A percentile compares a stretch with the other conserved stretches of the same genome.
These are phyloP conservation scores for Actinia tenebrosa DNA, from an alignment of 64 coral and sea anemone genomes.

Conservation along the genomic window DNA sequence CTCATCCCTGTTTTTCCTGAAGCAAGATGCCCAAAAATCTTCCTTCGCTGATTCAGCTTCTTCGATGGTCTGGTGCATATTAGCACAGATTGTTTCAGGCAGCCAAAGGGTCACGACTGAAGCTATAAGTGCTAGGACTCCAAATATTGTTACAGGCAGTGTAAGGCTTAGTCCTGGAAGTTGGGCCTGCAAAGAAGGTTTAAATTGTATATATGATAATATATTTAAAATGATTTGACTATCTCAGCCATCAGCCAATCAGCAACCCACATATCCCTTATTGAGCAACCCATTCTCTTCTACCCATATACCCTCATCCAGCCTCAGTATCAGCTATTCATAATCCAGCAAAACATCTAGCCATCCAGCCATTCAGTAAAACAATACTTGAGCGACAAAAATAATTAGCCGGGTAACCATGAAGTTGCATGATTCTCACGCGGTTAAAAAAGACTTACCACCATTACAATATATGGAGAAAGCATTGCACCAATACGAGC, in stretches of 20 bases:
- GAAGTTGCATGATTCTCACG: neutral
- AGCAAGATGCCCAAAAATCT: neutral
- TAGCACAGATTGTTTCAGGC: constrained; percentile 5
- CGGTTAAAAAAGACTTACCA: constrained; percentile 1
- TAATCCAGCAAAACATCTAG: too few relatives aligned
- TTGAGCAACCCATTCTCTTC: too few relatives aligned
- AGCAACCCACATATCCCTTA: too few relatives aligned
- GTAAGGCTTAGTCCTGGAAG: constrained; percentile 14
- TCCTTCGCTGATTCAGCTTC: neutral
- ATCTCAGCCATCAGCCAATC: too few relatives aligned
- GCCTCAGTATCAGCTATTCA: too few relatives aligned
- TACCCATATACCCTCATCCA: too few relatives aligned
- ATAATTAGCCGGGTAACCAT: neutral
- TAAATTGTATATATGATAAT: neutral
- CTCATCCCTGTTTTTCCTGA: neutral
- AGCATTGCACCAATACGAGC: constrained; percentile 21
- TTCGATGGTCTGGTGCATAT: constrained; percentile 11
- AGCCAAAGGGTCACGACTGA: neutral
- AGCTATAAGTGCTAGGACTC: neutral
- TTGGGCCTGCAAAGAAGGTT: neutral
- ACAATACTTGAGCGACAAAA: too few relatives aligned
- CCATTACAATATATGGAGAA: constrained; percentile 19
- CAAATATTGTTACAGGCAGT: constrained; percentile 2
- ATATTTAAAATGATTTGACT: too few relatives aligned
- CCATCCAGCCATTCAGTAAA: too few relatives aligned